Conservation (phyloP, 1,140 invertebrate species). For the Drosophila dunni region DNA sequence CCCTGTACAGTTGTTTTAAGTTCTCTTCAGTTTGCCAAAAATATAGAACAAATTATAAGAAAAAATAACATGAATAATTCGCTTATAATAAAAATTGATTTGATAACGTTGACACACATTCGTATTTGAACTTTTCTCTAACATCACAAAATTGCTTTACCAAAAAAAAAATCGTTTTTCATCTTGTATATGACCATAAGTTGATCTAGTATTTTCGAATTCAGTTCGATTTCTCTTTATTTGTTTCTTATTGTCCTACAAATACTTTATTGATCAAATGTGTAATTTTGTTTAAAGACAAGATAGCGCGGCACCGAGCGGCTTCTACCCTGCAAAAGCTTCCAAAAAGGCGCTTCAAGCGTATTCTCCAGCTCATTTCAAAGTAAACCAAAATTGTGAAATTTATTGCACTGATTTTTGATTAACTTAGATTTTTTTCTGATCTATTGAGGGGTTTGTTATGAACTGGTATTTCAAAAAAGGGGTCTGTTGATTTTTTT, state of each 20-base stretch:
- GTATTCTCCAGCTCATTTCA: constrained; percentile 14
- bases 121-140: constrained; percentile 63
- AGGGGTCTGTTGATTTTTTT: background rate
- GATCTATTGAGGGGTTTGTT: background rate
- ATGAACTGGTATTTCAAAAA: background rate
- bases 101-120: constrained; percentile 63
- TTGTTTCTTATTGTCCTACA: constrained; percentile 1
- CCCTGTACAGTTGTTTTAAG: constrained; percentile 71
- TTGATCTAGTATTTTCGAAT: constrained; percentile 25
- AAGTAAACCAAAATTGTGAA: constrained; percentile 30
- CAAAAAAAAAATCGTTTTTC: constrained; percentile 21
- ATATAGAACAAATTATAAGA: constrained; percentile 14
- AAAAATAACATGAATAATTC: constrained; percentile 44
- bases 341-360: constrained; percentile 24
- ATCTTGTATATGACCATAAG: constrained; percentile 32
- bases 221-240: constrained; percentile 25
- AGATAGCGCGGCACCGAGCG: constrained; percentile 13
- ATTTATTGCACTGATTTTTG: constrained; percentile 48
- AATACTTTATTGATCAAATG: constrained; percentile 11
- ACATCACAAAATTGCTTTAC: constrained; percentile 29
- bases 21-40: constrained; percentile 67
- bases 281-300: constrained; percentile 7
- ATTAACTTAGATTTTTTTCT: background rate
- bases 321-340: constrained; percentile 37
- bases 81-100: constrained; percentile 45